Evolutionary conservation across 2,888 invertebrate species (phyloP).

Genomic region (Ditylenchus weischeri): DNA sequence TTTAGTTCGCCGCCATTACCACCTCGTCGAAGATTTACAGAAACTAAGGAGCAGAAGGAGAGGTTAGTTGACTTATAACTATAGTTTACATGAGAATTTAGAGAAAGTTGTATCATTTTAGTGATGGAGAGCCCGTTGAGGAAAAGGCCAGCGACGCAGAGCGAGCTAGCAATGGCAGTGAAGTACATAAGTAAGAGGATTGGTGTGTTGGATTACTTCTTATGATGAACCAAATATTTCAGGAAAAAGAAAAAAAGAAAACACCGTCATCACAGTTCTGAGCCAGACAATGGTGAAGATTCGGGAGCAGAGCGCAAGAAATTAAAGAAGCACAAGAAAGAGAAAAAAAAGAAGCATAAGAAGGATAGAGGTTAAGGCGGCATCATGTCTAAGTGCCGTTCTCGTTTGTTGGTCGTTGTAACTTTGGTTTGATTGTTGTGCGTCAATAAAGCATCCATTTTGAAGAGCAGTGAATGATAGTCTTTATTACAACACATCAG

Average conservation of each 20-base stretch:
- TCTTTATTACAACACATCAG: no score
- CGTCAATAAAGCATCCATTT: no score
- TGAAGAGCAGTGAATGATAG: no score
- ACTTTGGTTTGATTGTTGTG: no score
- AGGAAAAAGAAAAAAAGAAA: not conserved
- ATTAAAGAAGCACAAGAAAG: slow-evolving; percentile 36
- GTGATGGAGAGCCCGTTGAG: slow-evolving; percentile 4
- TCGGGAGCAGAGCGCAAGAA: slow-evolving; percentile 22
- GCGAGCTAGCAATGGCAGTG: not conserved
- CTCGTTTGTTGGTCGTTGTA: no score
- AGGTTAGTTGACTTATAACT: slow-evolving; percentile 1
- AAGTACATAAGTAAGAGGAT: slow-evolving; percentile 4
- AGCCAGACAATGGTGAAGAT: slow-evolving; percentile 4
- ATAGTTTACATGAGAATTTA: not conserved
- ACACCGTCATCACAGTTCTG: slow-evolving; percentile 3
- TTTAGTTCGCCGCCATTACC: not conserved
- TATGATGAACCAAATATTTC: not conserved
- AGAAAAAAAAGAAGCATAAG: slow-evolving; percentile 28
- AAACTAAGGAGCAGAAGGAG: slow-evolving; percentile 5
- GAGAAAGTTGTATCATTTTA: not conserved
- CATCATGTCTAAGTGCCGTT: no score
- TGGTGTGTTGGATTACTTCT: no score
- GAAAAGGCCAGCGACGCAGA: not conserved
- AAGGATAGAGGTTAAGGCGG: slow-evolving; percentile 20
- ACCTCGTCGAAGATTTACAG: slow-evolving; percentile 7